A percentile compares a stretch with the other conserved stretches of the same genome.
Evolutionary conservation across 2,113 vertebrate genomes (phyloP).

Genomic region (Microcebus griseorufus): DNA sequence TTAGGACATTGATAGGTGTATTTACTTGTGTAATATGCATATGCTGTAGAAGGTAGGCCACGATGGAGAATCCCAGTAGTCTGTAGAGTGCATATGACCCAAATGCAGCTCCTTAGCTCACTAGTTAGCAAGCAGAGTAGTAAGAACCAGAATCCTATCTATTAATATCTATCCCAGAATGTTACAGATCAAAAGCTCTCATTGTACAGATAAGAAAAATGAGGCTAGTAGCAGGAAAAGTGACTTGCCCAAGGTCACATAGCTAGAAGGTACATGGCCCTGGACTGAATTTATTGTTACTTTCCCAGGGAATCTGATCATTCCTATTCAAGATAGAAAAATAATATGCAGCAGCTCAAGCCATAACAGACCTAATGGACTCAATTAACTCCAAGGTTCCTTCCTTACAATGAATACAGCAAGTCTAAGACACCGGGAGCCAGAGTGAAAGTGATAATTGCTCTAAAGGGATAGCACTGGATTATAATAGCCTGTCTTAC

Average conservation of each 20-base stretch:
- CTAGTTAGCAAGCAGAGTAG: background rate
- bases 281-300: background rate
- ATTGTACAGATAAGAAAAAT: background rate
- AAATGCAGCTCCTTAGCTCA: background rate
- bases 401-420: background rate
- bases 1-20: background rate
- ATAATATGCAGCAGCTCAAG: background rate
- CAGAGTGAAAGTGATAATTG: background rate
- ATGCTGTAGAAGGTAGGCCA: background rate
- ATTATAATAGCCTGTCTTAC: background rate
- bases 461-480: background rate
- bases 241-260: background rate
- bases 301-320: background rate
- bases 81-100: background rate
- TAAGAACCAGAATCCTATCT: background rate
- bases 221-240: background rate
- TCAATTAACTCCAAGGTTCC: background rate
- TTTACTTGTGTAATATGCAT: background rate
- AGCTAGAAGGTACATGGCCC: background rate
- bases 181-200: background rate
- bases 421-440: background rate
- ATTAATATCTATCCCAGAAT: background rate
- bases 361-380: background rate
- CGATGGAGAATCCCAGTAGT: background rate
- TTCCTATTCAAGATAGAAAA: conserved; percentile 32